Evolutionary conservation across 2,797 vertebrate genomes (phyloP), one percentile per base, ranked within the genome.

Genomic region (Anolis apletophallus): DNA sequence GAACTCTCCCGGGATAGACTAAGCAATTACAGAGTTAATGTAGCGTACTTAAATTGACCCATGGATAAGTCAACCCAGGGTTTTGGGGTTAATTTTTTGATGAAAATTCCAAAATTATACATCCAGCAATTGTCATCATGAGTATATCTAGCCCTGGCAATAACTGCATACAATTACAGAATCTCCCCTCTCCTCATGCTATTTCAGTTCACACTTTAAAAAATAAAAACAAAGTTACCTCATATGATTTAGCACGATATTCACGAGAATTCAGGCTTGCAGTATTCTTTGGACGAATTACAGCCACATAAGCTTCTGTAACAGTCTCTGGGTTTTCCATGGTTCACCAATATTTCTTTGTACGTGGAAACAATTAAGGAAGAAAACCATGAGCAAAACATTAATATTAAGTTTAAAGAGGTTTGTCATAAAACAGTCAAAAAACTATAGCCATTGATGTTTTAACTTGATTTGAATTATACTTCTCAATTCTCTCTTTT

Each of bases 181-280:
- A 40, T 9, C 13, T 55, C 0, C 34, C 32, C 55, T 50, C 26
- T 55, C 40, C 61, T n/a, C 11, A 81, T 67, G 34, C 50, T 26
- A 72, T 75, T 78, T 8, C 0, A 69, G 86, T 68, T 5, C 0
- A 17, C 75, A 73, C 40, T 55, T 80, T 84, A 3, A 21, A 75
- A 89, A 81, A 52, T 32, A 0, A 1, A 16, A 85, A 71, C 50
- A 5, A n/a, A n/a, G 93, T 97, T 95, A 99, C 99, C 97, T 99
- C 99, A 59, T 98, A 99, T 40, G 98, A 97, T 95, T 99, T 99
- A 88, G 99, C 98, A 94, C 97, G 97, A 95, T 99, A 99, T 92
- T 99, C 99, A 94, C 98, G 98, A 23, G 98, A 99, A 95, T 97
- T 99, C 87, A 99, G 97, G 94, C 99, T 99, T 94, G 98, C 97